Evolutionary conservation across 2,888 invertebrate species (phyloP).

Genomic region (Pammene aurita): DNA sequence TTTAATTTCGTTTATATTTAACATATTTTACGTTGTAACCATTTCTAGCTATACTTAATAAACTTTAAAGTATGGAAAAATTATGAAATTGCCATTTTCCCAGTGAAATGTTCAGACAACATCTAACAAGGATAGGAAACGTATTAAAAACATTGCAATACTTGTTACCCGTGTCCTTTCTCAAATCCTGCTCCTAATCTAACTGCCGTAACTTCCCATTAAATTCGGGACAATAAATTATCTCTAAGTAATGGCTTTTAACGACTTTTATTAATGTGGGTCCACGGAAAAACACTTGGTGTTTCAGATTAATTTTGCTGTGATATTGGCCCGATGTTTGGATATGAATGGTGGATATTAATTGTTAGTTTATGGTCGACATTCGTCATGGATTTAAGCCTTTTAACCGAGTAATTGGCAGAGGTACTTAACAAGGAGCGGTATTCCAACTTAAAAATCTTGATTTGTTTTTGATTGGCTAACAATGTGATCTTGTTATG

Average conservation of each 20-base stretch:
- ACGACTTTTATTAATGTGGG: constrained; percentile 34
- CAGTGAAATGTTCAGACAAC: too few species aligned
- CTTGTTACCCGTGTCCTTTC: constrained; percentile 11
- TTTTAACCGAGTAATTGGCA: constrained; percentile 3
- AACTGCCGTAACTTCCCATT: constrained; percentile 45
- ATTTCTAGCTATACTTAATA: too few species aligned
- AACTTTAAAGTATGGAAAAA: too few species aligned
- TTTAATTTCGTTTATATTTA: too few species aligned
- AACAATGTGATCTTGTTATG: too few species aligned
- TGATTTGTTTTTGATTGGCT: too few species aligned
- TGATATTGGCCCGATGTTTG: constrained; percentile 12
- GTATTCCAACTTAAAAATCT: too few species aligned
- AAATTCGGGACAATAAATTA: constrained; percentile 43
- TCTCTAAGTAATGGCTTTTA: constrained; percentile 45
- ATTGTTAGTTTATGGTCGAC: constrained; percentile 18
- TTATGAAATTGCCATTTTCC: too few species aligned
- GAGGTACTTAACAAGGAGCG: not conserved
- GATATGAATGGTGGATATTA: constrained; percentile 20
- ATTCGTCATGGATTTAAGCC: constrained; percentile 2
- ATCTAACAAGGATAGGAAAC: too few species aligned
- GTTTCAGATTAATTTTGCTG: constrained; percentile 29
- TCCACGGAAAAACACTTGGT: constrained; percentile 33
- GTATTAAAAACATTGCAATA: constrained; percentile 17
- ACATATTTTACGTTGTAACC: too few species aligned
- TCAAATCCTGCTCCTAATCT: constrained; percentile 45